These are phyloP conservation scores for Lepidotrigona ventralis DNA, from an alignment of 1,140 invertebrate genomes.

Conservation along the genomic window DNA sequence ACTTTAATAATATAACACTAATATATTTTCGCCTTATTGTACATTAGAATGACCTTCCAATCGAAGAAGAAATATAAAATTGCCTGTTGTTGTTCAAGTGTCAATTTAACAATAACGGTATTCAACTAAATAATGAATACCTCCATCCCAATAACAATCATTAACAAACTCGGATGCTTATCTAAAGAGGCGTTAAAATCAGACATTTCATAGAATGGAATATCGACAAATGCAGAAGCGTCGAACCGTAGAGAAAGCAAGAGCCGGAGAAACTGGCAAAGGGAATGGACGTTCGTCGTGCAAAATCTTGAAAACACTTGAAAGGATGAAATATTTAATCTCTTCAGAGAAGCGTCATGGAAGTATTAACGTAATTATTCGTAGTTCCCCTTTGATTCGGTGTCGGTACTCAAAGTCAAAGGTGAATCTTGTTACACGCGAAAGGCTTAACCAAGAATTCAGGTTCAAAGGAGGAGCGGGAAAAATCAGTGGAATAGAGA, in stretches of 20 bases:
- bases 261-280: background rate
- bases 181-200: background rate
- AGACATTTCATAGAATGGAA: background rate
- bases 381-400: constrained; percentile 23
- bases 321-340: constrained; percentile 3
- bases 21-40: too few relatives aligned
- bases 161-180: background rate
- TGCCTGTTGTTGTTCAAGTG: too few relatives aligned
- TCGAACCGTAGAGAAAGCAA: background rate
- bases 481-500: constrained; percentile 18
- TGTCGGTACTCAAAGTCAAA: constrained; percentile 36
- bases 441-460: constrained; percentile 17
- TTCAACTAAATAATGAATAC: background rate
- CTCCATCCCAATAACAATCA: background rate
- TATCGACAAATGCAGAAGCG: background rate
- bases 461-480: constrained; percentile 9
- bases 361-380: constrained; percentile 39
- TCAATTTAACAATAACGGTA: background rate
- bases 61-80: too few relatives aligned
- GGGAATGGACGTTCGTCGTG: background rate
- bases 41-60: too few relatives aligned
- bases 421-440: constrained; percentile 38
- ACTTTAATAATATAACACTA: too few relatives aligned
- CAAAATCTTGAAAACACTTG: constrained; percentile 10
- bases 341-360: background rate